Conservation (phyloP, 1,140 invertebrate species). For the Sarcophaga peregrina region DNA sequence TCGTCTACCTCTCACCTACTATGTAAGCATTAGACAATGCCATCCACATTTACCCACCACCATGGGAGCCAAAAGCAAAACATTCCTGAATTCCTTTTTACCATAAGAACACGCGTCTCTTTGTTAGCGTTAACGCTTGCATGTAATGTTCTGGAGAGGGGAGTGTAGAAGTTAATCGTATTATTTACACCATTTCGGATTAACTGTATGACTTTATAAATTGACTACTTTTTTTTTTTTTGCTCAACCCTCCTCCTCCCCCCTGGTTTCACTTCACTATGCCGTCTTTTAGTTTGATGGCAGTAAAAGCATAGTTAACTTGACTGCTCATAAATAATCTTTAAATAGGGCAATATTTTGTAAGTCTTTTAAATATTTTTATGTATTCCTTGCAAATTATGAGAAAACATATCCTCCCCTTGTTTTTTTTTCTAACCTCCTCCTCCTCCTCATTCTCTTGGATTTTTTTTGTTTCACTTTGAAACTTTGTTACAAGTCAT, state of each 20-base stretch:
- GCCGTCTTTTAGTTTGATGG: too few species aligned
- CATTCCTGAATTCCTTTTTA: not conserved
- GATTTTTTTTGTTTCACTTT: too few species aligned
- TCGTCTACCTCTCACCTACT: too few species aligned
- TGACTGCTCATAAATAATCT: not conserved
- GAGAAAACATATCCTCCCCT: constrained; percentile 19
- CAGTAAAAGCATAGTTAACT: not conserved
- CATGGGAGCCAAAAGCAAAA: not conserved
- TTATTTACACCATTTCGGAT: constrained; percentile 68
- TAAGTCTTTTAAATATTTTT: constrained; percentile 7
- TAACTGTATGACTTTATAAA: constrained; percentile 55
- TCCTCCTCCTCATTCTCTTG: too few species aligned
- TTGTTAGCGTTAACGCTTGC: not conserved
- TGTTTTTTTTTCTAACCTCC: not conserved
- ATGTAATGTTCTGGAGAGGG: constrained; percentile 15
- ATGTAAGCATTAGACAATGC: too few species aligned
- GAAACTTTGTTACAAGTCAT: too few species aligned
- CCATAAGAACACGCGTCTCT: not conserved
- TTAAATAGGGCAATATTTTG: constrained; percentile 11
- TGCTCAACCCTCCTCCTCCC: not conserved
- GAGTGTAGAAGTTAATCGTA: constrained; percentile 60
- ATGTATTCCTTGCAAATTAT: constrained; percentile 11
- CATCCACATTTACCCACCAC: not conserved
- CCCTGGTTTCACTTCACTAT: too few species aligned
- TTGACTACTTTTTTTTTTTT: not conserved